These are phyloP conservation scores for Neria commutata DNA, from an alignment of 2,888 invertebrate species.

Conservation along the genomic window DNA sequence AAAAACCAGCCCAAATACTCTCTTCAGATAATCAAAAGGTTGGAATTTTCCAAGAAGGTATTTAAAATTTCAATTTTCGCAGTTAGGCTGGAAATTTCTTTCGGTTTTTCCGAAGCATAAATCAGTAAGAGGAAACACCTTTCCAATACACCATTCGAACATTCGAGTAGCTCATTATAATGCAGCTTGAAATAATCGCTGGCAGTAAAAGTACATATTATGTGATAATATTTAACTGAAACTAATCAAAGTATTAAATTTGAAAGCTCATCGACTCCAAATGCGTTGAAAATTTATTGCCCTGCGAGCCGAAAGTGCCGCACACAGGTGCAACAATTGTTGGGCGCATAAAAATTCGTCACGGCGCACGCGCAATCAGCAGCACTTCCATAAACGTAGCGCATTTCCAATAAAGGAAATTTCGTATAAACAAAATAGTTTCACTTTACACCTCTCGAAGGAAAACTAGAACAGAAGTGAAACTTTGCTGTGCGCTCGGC, in stretches of 20 bases:
- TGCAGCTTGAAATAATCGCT: conserved; percentile 38
- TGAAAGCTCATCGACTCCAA: conserved; percentile 23
- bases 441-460: conserved; percentile 21
- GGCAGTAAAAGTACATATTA: conserved; percentile 32
- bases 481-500: conserved; percentile 37
- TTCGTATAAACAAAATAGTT: neutral
- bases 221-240: conserved; percentile 51
- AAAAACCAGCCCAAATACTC: no score
- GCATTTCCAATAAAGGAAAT: neutral
- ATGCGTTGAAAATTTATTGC: conserved; percentile 34
- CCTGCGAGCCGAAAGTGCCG: conserved; percentile 34
- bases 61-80: no score
- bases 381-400: neutral
- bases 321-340: conserved; percentile 2
- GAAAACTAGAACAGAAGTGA: conserved; percentile 59
- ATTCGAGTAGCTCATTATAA: conserved; percentile 43
- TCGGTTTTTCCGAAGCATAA: no score
- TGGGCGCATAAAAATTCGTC: conserved; percentile 31
- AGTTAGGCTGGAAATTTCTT: no score
- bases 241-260: neutral
- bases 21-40: no score
- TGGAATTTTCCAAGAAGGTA: no score
- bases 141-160: no score
- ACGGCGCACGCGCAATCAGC: neutral
- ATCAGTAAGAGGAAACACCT: no score